Base-by-base conservation (phyloP, 2,113 vertebrate species). In the Eptatretus burgeri region DNA sequence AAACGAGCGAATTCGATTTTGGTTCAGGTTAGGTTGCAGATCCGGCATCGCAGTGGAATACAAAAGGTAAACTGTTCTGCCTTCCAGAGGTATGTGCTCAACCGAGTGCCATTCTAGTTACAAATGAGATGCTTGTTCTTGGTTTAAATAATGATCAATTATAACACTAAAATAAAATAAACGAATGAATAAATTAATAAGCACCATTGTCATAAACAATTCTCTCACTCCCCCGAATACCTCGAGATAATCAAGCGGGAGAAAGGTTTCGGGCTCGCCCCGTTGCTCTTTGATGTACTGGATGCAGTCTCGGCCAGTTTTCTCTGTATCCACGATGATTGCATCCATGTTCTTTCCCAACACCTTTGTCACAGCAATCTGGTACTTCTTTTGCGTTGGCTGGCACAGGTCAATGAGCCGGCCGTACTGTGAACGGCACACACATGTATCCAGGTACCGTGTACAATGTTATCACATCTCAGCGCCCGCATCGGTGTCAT, bases 291-390 rank as follows among this genome's bases (percentile, higher is more conserved):
- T 60, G 10, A 60, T 19, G 12, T 60, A 60, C 56, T 60, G 56
- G 56, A 60, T 60, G 56, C 56, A 60, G 56, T 60, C 56, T 60
- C 56, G 56, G 56, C 56, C 56, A 19, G 56, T 60, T 12, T 60
- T 60, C 56, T 60, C 56, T 19, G 56, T 17, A 60, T 60, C 56
- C 56, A 60, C 56, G 9, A 60, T 60, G 56, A 60, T 60, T n/a
- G 56, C 56, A 60, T 60, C 56, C 56, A 60, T 60, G 56, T 60
- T 60, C 56, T 60, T 60, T n/a, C 56, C 56, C 56, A 60, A 20
- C 56, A 60, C 56, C 56, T 60, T 60, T n/a, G 56, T 60, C 19
- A 60, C 56, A 20, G 56, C 56, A 10, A 60, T 60, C 56, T 60
- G 56, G 12, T 60, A 60, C 2, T 60, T 60, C 56, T 60, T 60